Conservation (phyloP, 2,113 vertebrate species). For the Cavia aperea region DNA sequence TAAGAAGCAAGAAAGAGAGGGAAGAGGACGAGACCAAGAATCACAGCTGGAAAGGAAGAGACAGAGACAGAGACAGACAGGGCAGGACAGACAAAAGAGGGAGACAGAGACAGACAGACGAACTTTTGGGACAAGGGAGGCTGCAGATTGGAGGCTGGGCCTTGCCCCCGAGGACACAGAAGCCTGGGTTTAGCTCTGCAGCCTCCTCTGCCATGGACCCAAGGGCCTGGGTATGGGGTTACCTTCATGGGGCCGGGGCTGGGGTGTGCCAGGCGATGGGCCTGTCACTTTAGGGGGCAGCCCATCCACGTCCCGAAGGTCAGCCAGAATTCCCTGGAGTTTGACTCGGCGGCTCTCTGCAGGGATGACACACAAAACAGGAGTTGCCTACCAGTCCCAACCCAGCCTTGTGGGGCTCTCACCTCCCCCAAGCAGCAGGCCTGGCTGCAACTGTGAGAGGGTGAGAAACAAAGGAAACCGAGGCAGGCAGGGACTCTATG, state of each 20-base stretch:
- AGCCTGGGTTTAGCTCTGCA: constrained; percentile 47
- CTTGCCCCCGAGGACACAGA: constrained; percentile 45
- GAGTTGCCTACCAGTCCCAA: not conserved
- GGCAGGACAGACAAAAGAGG: constrained; percentile 57
- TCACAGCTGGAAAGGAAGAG: constrained; percentile 61
- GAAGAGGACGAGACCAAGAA: constrained; percentile 49
- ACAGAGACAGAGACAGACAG: constrained; percentile 48
- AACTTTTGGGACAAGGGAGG: constrained; percentile 67
- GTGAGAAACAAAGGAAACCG: not conserved
- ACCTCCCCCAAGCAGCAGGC: not conserved
- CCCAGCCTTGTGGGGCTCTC: fast-evolving
- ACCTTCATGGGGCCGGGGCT: constrained; percentile 84
- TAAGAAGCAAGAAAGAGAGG: constrained; percentile 26
- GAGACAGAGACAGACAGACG: constrained; percentile 67
- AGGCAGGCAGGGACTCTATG: not conserved
- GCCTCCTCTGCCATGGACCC: constrained; percentile 32
- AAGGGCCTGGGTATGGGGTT: not conserved
- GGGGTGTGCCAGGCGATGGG: constrained; percentile 79
- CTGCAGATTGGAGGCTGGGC: constrained; percentile 51
- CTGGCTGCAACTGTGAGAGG: not conserved
- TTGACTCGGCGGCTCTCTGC: constrained; percentile 87
- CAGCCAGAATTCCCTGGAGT: constrained; percentile 87
- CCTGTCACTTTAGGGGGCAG: constrained; percentile 82
- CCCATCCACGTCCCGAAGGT: constrained; percentile 77
- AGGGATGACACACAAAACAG: fast-evolving